These are phyloP conservation scores for Adelognathus sp. DNA, from an alignment of 2,888 invertebrate species.

Conservation along the genomic window DNA sequence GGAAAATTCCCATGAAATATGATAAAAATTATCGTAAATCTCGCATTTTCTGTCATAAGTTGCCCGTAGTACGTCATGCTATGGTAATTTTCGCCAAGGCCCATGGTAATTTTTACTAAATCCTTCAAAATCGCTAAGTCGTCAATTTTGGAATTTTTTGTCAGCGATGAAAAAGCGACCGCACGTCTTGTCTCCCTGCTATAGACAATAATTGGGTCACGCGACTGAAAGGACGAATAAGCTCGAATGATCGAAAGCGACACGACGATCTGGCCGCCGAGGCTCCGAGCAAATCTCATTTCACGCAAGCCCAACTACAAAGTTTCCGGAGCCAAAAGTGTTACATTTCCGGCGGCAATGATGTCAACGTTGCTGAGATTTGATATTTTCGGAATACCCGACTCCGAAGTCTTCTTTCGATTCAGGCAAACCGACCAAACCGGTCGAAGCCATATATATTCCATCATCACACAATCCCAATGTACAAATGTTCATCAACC, in stretches of 20 bases:
- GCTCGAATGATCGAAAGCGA: conserved; percentile 26
- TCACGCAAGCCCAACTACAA: conserved; percentile 39
- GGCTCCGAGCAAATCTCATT: conserved; percentile 12
- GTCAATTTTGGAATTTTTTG: background rate
- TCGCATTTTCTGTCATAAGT: no score
- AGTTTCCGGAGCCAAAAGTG: conserved; percentile 34
- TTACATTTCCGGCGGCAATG: conserved; percentile 33
- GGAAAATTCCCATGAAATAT: no score
- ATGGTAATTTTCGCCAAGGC: no score
- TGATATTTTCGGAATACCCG: conserved; percentile 29
- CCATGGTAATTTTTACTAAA: no score
- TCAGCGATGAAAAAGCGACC: no score
- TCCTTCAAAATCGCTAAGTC: no score
- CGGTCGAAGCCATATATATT: background rate
- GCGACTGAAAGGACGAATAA: background rate
- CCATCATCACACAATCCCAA: background rate
- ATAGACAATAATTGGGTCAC: background rate
- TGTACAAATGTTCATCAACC: background rate
- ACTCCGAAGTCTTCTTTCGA: background rate
- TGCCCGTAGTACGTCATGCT: no score
- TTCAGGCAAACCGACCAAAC: no score
- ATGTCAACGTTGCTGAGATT: conserved; percentile 21
- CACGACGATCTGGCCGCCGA: conserved; percentile 43
- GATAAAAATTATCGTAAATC: no score
- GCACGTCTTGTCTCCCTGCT: background rate